Conservation (phyloP, 2,113 vertebrate species). For the Megaleporinus macrocephalus region DNA sequence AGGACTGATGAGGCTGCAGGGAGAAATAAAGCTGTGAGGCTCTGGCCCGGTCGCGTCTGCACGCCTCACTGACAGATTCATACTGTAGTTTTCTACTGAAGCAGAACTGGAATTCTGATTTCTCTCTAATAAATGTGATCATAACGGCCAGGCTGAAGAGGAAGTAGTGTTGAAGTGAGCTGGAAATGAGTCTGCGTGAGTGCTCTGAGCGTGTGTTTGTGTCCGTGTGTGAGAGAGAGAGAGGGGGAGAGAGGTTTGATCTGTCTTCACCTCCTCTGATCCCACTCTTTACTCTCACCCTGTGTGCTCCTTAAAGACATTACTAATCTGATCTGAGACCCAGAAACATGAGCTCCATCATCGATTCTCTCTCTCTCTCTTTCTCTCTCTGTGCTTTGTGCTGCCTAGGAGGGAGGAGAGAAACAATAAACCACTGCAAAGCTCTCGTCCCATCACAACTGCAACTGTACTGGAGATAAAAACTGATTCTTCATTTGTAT, state of each 20-base stretch:
- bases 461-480: neutral
- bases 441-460: conserved; percentile 1
- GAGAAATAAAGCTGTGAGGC: conserved; percentile 65
- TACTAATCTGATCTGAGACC: conserved; percentile 40
- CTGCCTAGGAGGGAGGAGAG: neutral
- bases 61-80: conserved; percentile 67
- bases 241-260: conserved; percentile 2
- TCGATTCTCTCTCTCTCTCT: conserved; percentile 41
- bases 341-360: conserved; percentile 46
- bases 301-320: conserved; percentile 36
- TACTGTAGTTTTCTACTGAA: conserved; percentile 53
- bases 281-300: conserved; percentile 26
- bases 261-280: conserved; percentile 35
- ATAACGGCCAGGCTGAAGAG: conserved; percentile 24
- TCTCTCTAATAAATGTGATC: conserved; percentile 21
- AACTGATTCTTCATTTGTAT: too few relatives aligned
- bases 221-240: neutral
- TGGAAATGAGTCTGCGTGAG: neutral
- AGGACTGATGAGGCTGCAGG: conserved; percentile 65
- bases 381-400: conserved; percentile 9
- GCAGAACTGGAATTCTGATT: conserved; percentile 15
- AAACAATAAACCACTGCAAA: neutral
- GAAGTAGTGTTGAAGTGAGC: conserved; percentile 15
- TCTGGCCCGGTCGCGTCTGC: conserved; percentile 55
- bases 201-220: conserved; percentile 4